Base-by-base conservation (phyloP, 2,888 invertebrate genomes). In the Mesochorus sp. region DNA sequence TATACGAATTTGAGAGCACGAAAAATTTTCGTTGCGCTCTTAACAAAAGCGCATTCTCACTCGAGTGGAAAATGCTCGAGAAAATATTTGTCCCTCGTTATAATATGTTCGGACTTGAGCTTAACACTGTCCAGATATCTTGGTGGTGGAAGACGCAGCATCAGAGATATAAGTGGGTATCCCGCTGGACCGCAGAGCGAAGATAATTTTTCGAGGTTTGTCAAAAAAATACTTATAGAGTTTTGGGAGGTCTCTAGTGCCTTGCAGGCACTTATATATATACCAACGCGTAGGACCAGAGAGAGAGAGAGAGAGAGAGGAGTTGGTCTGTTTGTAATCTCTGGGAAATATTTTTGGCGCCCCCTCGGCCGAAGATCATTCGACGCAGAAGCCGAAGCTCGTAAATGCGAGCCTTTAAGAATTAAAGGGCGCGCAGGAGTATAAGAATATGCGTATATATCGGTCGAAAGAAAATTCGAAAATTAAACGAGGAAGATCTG, bases 81-180 rank as follows among this genome's bases (percentile, higher is more conserved):
- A 80, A 24, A 73, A 74, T 53, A 42, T 61, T 47, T 24, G 57
- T 51, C 10, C 17, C n/a, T n/a, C 62, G 55, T 57, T 59, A 59
- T 59, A 31, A 76, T 12, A 51, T 76, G 81, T 76, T 78, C 86
- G 82, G 84, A 76, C 81, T 81, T 59, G 21, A 42, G 49, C 70
- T 79, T 84, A 82, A 89, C 85, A 86, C 83, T 89, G 87, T 87
- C 88, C 89, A 89, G 88, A 80, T 75, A 49, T 55, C 34, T 5
- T 66, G 42, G 28, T 64, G 49, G 49, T 31, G 5, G 49, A n/a
- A 26, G 59, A 37, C 28, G 12, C 64, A 24, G n/a, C n/a, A n/a
- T n/a, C 42, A 26, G 12, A 39, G 10, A 71, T n/a, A n/a, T n/a
- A 5, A 10, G 61, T n/a, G 47, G 51, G 51, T 42, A n/a, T n/a